Conservation (phyloP, 1,140 invertebrate species). For the Acromyrmex charruanus region DNA sequence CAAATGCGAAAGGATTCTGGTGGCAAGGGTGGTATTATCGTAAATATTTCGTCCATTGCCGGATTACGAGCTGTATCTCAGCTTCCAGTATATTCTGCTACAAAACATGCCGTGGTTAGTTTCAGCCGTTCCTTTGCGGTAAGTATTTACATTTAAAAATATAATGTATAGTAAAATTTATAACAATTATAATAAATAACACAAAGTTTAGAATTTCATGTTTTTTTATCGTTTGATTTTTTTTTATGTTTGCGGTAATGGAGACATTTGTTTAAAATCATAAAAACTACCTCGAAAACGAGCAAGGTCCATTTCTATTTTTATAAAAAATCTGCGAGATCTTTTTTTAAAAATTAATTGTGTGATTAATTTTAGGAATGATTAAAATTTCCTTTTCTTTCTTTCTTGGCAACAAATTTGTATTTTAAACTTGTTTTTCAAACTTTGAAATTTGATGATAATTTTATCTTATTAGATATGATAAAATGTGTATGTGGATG, state of each 20-base stretch:
- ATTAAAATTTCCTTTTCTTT: neutral
- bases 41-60: conserved; percentile 89
- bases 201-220: no score
- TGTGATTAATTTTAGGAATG: neutral
- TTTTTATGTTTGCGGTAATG: no score
- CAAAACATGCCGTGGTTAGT: conserved; percentile 89
- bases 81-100: conserved; percentile 89
- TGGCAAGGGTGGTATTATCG: conserved; percentile 88
- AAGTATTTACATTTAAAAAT: conserved; percentile 46
- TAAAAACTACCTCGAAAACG: no score
- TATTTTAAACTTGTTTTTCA: neutral
- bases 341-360: neutral
- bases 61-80: conserved; percentile 88
- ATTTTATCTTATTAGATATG: neutral
- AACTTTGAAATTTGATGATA: neutral
- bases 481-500: no score
- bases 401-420: neutral
- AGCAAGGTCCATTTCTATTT: no score
- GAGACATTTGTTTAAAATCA: no score
- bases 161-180: neutral
- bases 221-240: no score
- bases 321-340: no score
- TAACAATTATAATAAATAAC: neutral
- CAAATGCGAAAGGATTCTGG: conserved; percentile 88
- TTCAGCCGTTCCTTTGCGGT: conserved; percentile 86